Percentiles rank a stretch among this genome's conserved stretches.
These are phyloP conservation scores for Vollenhovia emeryi DNA, from an alignment of 1,140 invertebrate species.

Conservation along the genomic window DNA sequence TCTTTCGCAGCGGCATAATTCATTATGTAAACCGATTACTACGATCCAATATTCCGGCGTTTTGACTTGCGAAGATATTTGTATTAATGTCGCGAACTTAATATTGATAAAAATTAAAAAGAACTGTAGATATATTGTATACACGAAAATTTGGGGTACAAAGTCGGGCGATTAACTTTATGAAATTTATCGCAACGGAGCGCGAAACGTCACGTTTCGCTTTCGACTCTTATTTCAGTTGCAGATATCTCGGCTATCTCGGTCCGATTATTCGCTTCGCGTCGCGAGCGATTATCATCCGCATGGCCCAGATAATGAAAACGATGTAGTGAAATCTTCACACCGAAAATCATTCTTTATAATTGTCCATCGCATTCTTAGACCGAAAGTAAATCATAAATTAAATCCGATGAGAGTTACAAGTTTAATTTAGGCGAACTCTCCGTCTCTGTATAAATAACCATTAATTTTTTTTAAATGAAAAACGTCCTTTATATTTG, in stretches of 20 bases:
- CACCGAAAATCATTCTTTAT: constrained; percentile 8
- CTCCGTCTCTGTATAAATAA: not conserved
- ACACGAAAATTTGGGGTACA: too few relatives aligned
- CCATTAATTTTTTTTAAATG: not conserved
- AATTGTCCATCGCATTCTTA: not conserved
- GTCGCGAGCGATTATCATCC: constrained; percentile 38
- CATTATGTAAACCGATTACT: constrained; percentile 25
- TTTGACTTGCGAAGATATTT: constrained; percentile 13
- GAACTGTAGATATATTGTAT: too few relatives aligned
- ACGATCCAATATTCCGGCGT: not conserved
- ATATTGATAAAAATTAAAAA: too few relatives aligned
- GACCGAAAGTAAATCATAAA: not conserved
- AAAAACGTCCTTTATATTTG: not conserved
- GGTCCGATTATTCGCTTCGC: constrained; percentile 26
- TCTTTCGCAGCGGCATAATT: constrained; percentile 10
- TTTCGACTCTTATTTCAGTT: constrained; percentile 55
- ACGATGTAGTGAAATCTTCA: constrained; percentile 58
- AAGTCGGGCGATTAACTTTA: constrained; percentile 41
- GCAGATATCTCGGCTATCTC: constrained; percentile 58
- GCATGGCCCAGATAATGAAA: constrained; percentile 61
- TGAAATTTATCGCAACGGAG: constrained; percentile 41
- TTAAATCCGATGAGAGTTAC: not conserved
- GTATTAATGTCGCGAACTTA: not conserved
- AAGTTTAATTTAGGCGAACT: not conserved
- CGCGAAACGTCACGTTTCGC: constrained; percentile 54